phyloP scores from a whole-genome alignment of 2,888 invertebrate genomes.

The Hydrotaea diabolus region DNA sequence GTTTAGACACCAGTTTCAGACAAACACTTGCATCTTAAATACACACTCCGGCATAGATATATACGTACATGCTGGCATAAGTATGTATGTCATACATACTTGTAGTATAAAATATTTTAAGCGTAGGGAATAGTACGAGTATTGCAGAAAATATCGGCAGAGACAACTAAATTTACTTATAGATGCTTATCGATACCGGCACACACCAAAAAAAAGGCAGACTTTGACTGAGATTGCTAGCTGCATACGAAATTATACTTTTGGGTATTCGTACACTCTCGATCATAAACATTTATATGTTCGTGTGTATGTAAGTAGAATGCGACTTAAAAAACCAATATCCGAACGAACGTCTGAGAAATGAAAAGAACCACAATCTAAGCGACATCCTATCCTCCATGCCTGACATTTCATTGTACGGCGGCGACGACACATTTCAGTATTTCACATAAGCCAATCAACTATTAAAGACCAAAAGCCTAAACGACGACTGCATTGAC shows the following conservation, averaged over 20 bases:
- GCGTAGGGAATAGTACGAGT: neutral
- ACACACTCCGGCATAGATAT: neutral
- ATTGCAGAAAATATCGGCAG: constrained; percentile 7
- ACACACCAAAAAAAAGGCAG: constrained; percentile 49
- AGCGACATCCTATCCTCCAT: neutral
- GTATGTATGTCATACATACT: neutral
- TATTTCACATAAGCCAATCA: constrained; percentile 57
- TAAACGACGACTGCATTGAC: neutral
- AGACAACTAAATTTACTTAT: constrained; percentile 57
- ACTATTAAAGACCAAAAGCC: constrained; percentile 29
- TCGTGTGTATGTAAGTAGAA: neutral
- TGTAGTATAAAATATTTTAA: neutral
- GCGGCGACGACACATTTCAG: constrained; percentile 44
- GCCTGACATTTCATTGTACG: constrained; percentile 18
- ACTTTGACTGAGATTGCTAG: constrained; percentile 61
- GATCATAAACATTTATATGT: neutral
- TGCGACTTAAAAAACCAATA: constrained; percentile 40
- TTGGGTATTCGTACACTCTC: neutral
- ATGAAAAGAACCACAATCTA: constrained; percentile 9
- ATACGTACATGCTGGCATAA: neutral
- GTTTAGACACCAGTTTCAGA: neutral
- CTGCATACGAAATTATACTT: constrained; percentile 62
- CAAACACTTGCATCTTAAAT: neutral
- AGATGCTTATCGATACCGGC: constrained; percentile 59
- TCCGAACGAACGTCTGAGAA: constrained; percentile 5